Conservation (phyloP, 2,888 invertebrate genomes). For the Agrenia bidenticulata region DNA sequence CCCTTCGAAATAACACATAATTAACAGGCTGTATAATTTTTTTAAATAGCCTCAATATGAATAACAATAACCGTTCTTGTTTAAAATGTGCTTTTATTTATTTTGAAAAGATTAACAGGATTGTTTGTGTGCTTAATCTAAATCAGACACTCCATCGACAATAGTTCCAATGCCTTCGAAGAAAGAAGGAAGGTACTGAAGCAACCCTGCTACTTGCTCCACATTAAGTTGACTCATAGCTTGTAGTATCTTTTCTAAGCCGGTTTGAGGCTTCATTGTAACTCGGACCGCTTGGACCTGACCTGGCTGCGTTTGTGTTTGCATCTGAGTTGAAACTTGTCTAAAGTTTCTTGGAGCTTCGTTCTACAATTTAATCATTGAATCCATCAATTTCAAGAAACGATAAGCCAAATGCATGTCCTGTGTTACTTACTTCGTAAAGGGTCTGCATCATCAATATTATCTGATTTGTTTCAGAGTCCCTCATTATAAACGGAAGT, state of each 20-base stretch:
- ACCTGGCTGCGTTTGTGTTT: background rate
- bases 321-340: background rate
- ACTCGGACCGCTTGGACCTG: background rate
- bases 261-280: conserved; percentile 22
- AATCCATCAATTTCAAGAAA: background rate
- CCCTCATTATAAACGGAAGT: conserved; percentile 46
- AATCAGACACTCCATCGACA: conserved; percentile 46
- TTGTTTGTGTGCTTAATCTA: too few relatives aligned
- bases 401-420: background rate
- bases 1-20: too few relatives aligned
- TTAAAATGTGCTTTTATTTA: too few relatives aligned
- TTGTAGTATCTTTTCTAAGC: conserved; percentile 38
- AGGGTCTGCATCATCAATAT: conserved; percentile 42
- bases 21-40: too few relatives aligned
- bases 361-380: too few relatives aligned
- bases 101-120: too few relatives aligned
- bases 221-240: conserved; percentile 33
- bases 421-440: conserved; percentile 43
- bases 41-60: too few relatives aligned
- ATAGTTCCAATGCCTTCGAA: conserved; percentile 49
- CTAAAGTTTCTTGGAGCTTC: background rate
- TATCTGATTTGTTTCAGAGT: conserved; percentile 49
- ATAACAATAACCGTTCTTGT: too few relatives aligned
- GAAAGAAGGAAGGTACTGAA: conserved; percentile 47
- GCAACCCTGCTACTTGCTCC: conserved; percentile 40